A percentile compares a stretch with the other conserved stretches of the same genome.
These are phyloP conservation scores for Cydia strobilella DNA, from an alignment of 1,140 invertebrate genomes.

Conservation along the genomic window DNA sequence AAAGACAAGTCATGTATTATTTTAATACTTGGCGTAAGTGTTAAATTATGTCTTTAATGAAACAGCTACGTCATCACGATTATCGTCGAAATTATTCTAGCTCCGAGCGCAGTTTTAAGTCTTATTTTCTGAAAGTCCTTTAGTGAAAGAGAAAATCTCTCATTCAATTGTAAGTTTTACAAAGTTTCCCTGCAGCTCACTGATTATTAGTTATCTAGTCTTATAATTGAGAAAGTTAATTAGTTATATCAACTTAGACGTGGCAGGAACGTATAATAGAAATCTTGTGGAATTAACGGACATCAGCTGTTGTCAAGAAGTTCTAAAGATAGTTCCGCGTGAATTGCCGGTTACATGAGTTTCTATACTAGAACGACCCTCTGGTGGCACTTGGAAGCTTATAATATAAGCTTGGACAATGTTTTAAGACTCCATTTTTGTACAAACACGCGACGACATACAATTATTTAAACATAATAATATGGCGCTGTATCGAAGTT, in stretches of 20 bases:
- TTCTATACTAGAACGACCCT: no score
- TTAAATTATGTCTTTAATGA: no score
- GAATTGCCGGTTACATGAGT: no score
- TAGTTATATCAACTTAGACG: conserved; percentile 20
- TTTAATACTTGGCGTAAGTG: no score
- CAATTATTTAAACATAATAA: no score
- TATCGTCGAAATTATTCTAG: background rate
- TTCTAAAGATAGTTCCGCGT: no score
- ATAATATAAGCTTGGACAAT: no score
- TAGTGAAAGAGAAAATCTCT: conserved; percentile 17
- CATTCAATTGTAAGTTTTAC: conserved; percentile 26
- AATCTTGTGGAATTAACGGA: conserved; percentile 15
- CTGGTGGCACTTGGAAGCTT: no score
- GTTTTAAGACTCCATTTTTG: no score
- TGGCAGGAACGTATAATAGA: conserved; percentile 8
- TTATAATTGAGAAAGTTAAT: conserved; percentile 32
- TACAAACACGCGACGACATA: no score
- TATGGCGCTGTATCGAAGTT: no score
- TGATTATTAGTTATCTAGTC: background rate
- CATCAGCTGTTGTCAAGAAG: background rate
- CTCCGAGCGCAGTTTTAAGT: background rate
- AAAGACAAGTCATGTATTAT: no score
- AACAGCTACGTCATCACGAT: background rate
- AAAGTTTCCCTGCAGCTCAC: conserved; percentile 5
- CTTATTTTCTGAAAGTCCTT: background rate